These are phyloP conservation scores for Serinus canaria DNA, from an alignment of 2,113 vertebrate genomes.

Conservation along the genomic window DNA sequence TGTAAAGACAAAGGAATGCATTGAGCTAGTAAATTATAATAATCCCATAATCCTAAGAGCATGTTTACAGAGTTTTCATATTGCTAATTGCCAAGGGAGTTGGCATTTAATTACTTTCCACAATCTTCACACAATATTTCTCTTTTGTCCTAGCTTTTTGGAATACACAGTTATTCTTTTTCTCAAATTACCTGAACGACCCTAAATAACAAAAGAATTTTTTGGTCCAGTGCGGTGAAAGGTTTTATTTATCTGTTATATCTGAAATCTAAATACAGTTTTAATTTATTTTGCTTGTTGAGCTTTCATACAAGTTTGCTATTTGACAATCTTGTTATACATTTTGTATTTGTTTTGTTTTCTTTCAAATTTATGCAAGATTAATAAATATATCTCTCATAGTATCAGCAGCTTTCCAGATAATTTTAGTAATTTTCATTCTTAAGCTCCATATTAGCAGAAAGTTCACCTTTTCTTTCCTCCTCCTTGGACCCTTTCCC, in stretches of 20 bases:
- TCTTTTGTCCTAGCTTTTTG: conserved; percentile 20
- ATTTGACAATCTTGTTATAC: not conserved
- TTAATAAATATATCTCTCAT: not conserved
- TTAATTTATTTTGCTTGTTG: not conserved
- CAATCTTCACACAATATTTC: not conserved
- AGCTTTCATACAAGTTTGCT: not conserved
- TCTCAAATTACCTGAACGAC: not conserved
- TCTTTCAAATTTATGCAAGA: not conserved
- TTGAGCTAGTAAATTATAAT: conserved; percentile 50
- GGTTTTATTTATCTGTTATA: not conserved
- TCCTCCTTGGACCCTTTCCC: not conserved
- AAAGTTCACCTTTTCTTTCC: not conserved
- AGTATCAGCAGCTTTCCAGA: not conserved
- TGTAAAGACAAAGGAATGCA: conserved; percentile 41
- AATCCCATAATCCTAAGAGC: conserved; percentile 51
- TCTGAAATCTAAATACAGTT: not conserved
- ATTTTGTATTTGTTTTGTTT: conserved; percentile 15
- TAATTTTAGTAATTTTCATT: not conserved
- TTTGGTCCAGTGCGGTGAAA: not conserved
- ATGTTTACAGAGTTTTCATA: conserved; percentile 50
- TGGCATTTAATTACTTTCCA: conserved; percentile 47
- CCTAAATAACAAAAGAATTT: not conserved
- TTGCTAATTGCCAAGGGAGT: conserved; percentile 37
- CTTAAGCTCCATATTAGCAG: not conserved
- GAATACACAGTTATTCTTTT: not conserved